Evolutionary conservation across 2,888 invertebrate genomes (phyloP).

Genomic region (Microdon myrmicae): DNA sequence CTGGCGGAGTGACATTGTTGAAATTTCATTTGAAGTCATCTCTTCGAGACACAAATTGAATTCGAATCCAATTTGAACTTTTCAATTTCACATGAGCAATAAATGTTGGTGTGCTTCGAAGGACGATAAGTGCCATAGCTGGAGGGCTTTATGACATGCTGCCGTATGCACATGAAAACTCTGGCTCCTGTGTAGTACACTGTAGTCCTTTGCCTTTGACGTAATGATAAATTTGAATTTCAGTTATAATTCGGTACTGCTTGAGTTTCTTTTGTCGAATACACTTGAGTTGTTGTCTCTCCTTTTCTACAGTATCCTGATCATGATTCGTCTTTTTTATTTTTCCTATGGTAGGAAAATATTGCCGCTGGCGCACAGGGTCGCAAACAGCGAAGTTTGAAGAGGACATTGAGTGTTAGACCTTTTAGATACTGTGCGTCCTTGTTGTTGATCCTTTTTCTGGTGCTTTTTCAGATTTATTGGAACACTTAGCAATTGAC

Average conservation of each 20-base stretch:
- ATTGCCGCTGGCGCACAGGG: constrained; percentile 21
- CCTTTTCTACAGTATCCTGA: not conserved
- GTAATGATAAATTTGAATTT: constrained; percentile 43
- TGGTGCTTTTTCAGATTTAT: constrained; percentile 13
- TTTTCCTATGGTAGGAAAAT: constrained; percentile 7
- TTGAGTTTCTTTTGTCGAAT: constrained; percentile 44
- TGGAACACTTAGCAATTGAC: constrained; percentile 43
- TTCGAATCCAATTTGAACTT: constrained; percentile 66
- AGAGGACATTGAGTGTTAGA: constrained; percentile 21
- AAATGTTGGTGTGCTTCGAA: constrained; percentile 23
- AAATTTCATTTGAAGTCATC: constrained; percentile 46
- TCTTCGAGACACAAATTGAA: constrained; percentile 59
- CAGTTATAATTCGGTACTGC: constrained; percentile 38
- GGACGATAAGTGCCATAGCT: constrained; percentile 22
- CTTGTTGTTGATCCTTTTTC: constrained; percentile 26
- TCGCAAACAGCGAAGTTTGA: constrained; percentile 17
- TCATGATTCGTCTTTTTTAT: constrained; percentile 3
- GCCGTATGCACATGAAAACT: not conserved
- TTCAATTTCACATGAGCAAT: constrained; percentile 60
- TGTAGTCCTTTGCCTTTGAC: constrained; percentile 9
- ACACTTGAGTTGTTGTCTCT: constrained; percentile 23
- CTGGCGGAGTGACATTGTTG: constrained; percentile 18
- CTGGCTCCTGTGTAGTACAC: not conserved
- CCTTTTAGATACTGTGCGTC: constrained; percentile 13
- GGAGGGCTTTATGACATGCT: constrained; percentile 19